Conservation (phyloP, 1,140 invertebrate species). For the Caenorhabditis inopinata region DNA sequence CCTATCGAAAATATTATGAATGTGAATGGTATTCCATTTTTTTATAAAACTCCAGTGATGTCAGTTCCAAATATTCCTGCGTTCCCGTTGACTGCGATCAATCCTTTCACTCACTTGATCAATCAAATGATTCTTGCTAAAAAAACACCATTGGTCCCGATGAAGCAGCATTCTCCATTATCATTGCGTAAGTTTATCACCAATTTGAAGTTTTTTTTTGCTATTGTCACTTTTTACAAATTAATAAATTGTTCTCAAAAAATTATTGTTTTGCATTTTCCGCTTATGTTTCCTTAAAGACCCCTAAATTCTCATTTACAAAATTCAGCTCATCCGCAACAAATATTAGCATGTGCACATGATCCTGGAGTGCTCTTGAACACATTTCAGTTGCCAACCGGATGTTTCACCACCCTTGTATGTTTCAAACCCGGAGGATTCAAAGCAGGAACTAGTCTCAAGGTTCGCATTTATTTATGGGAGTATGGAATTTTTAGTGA, state of each 20-base stretch:
- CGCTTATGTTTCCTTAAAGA: too few relatives aligned
- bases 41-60: neutral
- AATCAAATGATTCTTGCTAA: neutral
- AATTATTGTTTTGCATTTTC: neutral
- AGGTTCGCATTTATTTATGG: neutral
- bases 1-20: neutral
- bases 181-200: neutral
- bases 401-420: conserved; percentile 14
- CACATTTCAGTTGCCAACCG: conserved; percentile 28
- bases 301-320: neutral
- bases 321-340: conserved; percentile 16
- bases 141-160: neutral
- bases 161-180: neutral
- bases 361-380: conserved; percentile 27
- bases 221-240: neutral
- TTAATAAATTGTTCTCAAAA: neutral
- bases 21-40: neutral
- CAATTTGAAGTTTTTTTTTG: neutral
- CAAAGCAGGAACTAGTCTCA: conserved; percentile 20
- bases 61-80: neutral
- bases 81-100: neutral
- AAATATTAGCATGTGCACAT: conserved; percentile 11
- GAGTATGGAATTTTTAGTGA: too few relatives aligned
- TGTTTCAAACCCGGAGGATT: conserved; percentile 20
- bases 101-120: neutral